Evolutionary conservation across 2,113 vertebrate species (phyloP), one percentile per base, ranked within the genome.

Genomic region (Dissostichus mawsoni): DNA sequence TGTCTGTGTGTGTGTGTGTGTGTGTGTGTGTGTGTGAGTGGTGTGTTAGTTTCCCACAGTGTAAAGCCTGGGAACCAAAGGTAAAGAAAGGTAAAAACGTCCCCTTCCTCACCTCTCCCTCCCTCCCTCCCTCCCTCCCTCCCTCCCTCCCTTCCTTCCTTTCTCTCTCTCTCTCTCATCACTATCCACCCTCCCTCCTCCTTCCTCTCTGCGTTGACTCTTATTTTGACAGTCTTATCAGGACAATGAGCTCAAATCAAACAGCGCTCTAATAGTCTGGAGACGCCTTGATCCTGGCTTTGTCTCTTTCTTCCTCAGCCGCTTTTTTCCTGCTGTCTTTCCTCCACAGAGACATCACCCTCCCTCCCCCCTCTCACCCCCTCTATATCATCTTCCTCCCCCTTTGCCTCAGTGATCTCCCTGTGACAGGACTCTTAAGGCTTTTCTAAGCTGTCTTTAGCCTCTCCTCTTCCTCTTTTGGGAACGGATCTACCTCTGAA

Each of bases 31-130:
- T n/a, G n/a, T n/a, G n/a, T n/a, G n/a, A n/a, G n/a, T n/a, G n/a
- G n/a, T n/a, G n/a, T n/a, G n/a, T n/a, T n/a, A n/a, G n/a, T n/a
- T 87, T 90, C 82, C 87, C 89, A 90, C 82, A 83, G 69, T 76
- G 68, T 5, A 48, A 70, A 85, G 74, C 82, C 80, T 90, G 87
- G 89, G 84, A 90, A 90, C 84, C 65, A 76, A 81, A 68, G 20
- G 79, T 78, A 79, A 76, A 70, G 69, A 56, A 69, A 84, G 69
- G 70, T 78, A 67, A 74, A 72, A 29, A 41, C 33, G 1, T n/a
- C 45, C 44, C 53, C 69, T 13, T 64, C 29, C 33, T 45, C 16
- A 61, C 63, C 44, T 20, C 55, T 5, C 16, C 3, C 18, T 10
- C 4, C 36, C n/a, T 10, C 33, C 16, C 58, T 33, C n/a, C 17